These are phyloP conservation scores for Mastacembelus armatus DNA, from an alignment of 2,797 vertebrate species.

Conservation along the genomic window DNA sequence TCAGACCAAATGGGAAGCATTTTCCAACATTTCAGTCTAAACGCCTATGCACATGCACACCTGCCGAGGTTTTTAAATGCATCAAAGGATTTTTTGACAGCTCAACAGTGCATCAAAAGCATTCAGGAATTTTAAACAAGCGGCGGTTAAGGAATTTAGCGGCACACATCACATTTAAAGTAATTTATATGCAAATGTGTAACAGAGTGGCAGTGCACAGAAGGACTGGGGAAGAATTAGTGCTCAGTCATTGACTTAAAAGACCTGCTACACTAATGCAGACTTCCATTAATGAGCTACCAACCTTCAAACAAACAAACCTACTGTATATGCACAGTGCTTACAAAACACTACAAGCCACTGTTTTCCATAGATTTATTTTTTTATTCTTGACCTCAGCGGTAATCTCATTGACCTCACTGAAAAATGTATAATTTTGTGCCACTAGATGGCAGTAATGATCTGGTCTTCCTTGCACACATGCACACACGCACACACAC, in stretches of 20 bases:
- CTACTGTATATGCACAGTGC: constrained; percentile 6
- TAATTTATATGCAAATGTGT: constrained; percentile 85
- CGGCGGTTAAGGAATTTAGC: constrained; percentile 71
- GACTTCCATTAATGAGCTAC: constrained; percentile 76
- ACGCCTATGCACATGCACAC: constrained; percentile 40
- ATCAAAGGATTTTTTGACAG: constrained; percentile 61
- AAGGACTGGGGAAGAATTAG: constrained; percentile 72
- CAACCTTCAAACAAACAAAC: constrained; percentile 16
- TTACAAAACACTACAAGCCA: constrained; percentile 23
- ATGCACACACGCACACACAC: constrained; percentile 25
- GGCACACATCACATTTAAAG: constrained; percentile 74
- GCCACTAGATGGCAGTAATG: constrained; percentile 89
- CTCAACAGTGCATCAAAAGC: constrained; percentile 60
- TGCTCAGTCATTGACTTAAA: constrained; percentile 72
- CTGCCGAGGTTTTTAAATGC: constrained; percentile 40
- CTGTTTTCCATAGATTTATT: not conserved
- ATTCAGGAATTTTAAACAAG: constrained; percentile 81
- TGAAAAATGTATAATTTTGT: not conserved
- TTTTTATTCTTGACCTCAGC: constrained; percentile 9
- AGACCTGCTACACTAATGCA: constrained; percentile 73
- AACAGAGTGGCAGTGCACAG: constrained; percentile 66
- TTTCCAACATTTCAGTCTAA: constrained; percentile 25
- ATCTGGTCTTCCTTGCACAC: constrained; percentile 64
- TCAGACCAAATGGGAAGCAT: constrained; percentile 27
- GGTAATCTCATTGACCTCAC: constrained; percentile 33